Base-by-base conservation (phyloP, 1,140 invertebrate species). In the Chymomyza costata region DNA sequence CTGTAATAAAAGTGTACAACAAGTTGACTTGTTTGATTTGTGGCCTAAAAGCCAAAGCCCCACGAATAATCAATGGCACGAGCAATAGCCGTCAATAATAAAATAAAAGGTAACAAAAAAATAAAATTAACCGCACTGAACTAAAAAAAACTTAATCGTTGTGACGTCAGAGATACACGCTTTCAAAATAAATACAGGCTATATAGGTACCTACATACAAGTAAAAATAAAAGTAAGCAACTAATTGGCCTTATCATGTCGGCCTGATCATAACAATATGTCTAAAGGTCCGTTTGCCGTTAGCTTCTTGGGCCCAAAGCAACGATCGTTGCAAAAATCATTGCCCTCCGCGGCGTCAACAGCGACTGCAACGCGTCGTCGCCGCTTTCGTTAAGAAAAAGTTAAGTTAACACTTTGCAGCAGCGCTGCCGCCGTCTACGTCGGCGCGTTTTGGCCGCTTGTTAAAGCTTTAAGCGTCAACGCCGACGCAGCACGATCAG, bases 381-480 rank as follows among this genome's bases (percentile, higher is more conserved):
- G 58, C 46, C 41, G 58, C 62, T 62, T 78, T 66, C 60, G 60
- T 76, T 63, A 65, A 65, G 63, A 80, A 78, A 80, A 80, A 80
- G 59, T 80, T 71, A 58, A 8, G 6, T 78, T 78, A 78, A 67
- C 73, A 78, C 67, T 57, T 52, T 54, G 41, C 43, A 51, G 43
- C 3, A 13, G 3, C 32, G 6, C 32, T 10, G 8, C 3, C 13
- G 11, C 32, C 32, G n/a, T 10, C 10, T 3, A 13, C 32, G 8
- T 6, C 32, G 32, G 13, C n/a, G 8, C 32, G 32, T 6, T 34
- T 3, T 3, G 3, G 8, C 8, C 2, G 32, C 13, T 40, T 53
- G 10, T 30, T 37, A 62, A 74, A 81, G 81, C 81, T 81, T 83
- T 73, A 69, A 81, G 60, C 63, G 60, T 40, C 51, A 64, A 56